Percentiles rank a stretch among this genome's conserved stretches.
phyloP scores from a whole-genome alignment of 2,113 vertebrate genomes.

The Urocynchramus pylzowi region DNA sequence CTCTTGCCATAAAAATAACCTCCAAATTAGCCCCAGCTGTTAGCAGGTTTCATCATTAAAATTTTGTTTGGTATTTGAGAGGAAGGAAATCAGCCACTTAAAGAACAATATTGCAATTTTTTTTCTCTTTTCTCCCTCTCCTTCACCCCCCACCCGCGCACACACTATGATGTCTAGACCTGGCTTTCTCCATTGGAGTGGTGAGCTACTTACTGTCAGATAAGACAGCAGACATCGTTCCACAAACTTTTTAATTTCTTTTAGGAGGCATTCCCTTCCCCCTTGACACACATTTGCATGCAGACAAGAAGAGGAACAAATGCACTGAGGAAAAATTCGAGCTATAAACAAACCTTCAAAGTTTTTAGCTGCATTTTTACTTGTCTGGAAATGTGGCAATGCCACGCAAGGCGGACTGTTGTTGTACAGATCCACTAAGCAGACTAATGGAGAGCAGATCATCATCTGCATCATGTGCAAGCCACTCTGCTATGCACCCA shows the following conservation, averaged over 20 bases:
- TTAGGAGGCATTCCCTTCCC: neutral
- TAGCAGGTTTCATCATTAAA: slow-evolving; percentile 59
- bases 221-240: neutral
- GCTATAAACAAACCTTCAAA: slow-evolving; percentile 45
- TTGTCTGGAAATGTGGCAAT: slow-evolving; percentile 32
- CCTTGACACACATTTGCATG: neutral
- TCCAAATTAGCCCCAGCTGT: slow-evolving; percentile 63
- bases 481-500: neutral
- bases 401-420: neutral
- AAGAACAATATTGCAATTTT: neutral
- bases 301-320: slow-evolving; percentile 10
- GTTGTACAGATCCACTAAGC: neutral
- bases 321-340: neutral
- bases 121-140: neutral
- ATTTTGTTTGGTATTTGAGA: slow-evolving; percentile 32
- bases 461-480: neutral
- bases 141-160: neutral
- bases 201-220: neutral
- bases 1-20: slow-evolving; percentile 61
- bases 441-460: slow-evolving; percentile 10
- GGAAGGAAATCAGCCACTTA: slow-evolving; percentile 47
- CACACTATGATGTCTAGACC: neutral
- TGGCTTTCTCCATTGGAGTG: neutral
- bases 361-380: slow-evolving; percentile 27
- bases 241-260: neutral